phyloP scores from a whole-genome alignment of 1,140 invertebrate genomes.

The Meteorus sp. region DNA sequence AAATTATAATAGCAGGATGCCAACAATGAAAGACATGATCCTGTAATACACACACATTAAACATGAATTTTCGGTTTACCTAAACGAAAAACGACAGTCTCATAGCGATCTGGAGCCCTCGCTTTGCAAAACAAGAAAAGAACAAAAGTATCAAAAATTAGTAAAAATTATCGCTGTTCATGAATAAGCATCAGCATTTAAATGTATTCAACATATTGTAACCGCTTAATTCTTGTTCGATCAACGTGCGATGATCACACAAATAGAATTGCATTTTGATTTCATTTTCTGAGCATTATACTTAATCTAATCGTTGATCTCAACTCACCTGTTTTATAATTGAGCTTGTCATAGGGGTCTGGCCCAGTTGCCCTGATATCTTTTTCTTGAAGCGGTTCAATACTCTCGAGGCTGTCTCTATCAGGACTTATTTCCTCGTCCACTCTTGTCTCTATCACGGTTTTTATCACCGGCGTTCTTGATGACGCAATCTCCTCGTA shows the following conservation, averaged over 20 bases:
- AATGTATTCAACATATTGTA: neutral
- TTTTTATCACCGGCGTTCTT: conserved; percentile 34
- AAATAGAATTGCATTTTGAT: neutral
- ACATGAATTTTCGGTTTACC: conserved; percentile 47
- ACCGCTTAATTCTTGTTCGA: neutral
- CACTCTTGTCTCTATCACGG: conserved; percentile 38
- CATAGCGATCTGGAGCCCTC: conserved; percentile 57
- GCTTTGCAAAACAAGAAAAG: conserved; percentile 49
- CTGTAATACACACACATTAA: conserved; percentile 6
- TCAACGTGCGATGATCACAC: neutral
- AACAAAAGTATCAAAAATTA: conserved; percentile 15
- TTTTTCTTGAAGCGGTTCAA: conserved; percentile 54
- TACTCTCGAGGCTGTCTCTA: conserved; percentile 51
- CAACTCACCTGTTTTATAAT: conserved; percentile 56
- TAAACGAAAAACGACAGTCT: conserved; percentile 58
- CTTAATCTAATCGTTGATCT: neutral
- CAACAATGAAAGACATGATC: conserved; percentile 13
- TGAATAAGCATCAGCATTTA: neutral
- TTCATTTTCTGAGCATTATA: neutral
- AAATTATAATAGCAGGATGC: neutral
- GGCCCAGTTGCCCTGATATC: conserved; percentile 59
- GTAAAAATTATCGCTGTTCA: conserved; percentile 10
- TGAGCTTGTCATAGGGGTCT: conserved; percentile 62
- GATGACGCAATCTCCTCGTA: conserved; percentile 57
- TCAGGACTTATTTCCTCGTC: conserved; percentile 46